These are phyloP conservation scores for Dendropsophus ebraccatus DNA, from an alignment of 2,113 vertebrate species.

Conservation along the genomic window DNA sequence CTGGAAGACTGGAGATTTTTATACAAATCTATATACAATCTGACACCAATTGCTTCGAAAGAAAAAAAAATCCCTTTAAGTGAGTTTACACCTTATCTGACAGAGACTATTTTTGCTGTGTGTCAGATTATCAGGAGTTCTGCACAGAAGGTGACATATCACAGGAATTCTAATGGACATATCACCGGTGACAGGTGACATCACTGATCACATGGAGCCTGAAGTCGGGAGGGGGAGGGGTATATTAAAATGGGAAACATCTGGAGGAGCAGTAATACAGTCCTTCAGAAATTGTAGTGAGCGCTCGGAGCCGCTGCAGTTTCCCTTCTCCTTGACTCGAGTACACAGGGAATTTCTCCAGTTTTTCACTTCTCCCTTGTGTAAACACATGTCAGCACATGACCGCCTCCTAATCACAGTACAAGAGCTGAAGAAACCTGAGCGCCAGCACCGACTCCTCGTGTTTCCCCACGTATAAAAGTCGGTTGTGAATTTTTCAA, in stretches of 20 bases:
- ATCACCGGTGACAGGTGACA: background rate
- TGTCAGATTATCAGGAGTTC: background rate
- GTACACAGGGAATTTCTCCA: slow-evolving; percentile 1
- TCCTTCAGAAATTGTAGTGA: background rate
- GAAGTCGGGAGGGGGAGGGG: background rate
- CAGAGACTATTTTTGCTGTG: background rate
- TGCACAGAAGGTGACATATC: background rate
- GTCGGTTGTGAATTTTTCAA: no score
- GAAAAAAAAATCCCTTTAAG: no score
- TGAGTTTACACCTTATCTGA: background rate
- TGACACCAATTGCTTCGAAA: no score
- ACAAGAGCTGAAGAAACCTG: no score
- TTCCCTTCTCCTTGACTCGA: background rate
- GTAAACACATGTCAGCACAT: slow-evolving; percentile 11
- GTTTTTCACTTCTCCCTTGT: slow-evolving; percentile 3
- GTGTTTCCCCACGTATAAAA: no score
- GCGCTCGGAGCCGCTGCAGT: background rate
- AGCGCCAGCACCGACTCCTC: no score
- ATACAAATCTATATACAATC: no score
- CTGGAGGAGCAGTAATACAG: background rate
- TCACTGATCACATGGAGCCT: background rate
- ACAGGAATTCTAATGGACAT: background rate
- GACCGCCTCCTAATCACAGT: background rate
- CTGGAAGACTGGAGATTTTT: no score
- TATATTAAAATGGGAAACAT: background rate